Base-by-base conservation (phyloP, 1,140 invertebrate genomes). In the Panonychus citri region DNA sequence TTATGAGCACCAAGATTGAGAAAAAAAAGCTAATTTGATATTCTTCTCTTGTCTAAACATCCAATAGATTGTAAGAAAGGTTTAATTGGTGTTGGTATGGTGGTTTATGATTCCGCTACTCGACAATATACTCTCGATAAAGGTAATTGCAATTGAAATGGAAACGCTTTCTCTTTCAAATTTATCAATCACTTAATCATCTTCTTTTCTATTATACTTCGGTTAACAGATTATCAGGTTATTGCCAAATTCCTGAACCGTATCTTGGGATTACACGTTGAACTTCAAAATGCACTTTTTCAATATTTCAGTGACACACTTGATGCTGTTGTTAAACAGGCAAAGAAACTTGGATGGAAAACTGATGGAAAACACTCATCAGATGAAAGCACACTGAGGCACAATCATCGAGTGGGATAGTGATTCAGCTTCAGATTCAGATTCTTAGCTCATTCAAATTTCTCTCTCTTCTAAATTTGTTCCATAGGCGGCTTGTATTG, bases 201-300 rank as follows among this genome's bases (percentile, higher is more conserved):
- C 30, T 43, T 24, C 2, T 54, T 5, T 28, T 21, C 27, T 56
- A 7, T 27, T 54, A 27, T 42, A 17, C 17, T 7, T 58, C 55
- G 0, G n/a, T 43, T n/a, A 12, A 2, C 43, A 62, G 91, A 97
- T 64, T 90, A 90, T 67, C 88, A 87, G 66, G 94, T 94, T 68
- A 96, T 98, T 77, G 88, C 85, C 59, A 97, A 96, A 73, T 99
- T 99, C 73, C 76, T 99, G 17, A 99, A 99, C 65, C 70, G 95
- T 61, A 90, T 99, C 62, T 75, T 99, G 19, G 94, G 94, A 21
- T 88, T 98, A 79, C 85, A 86, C 1, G 93, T 98, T 1, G 83
- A 90, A 28, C 68, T 96, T 55, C 95, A 99, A 71, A 98, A 98
- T 74, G 74, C 84, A 50, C 70, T 99, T 1, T 99, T 99, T 69